phyloP scores from a whole-genome alignment of 1,140 invertebrate species.

The Lysiphlebus fabarum region DNA sequence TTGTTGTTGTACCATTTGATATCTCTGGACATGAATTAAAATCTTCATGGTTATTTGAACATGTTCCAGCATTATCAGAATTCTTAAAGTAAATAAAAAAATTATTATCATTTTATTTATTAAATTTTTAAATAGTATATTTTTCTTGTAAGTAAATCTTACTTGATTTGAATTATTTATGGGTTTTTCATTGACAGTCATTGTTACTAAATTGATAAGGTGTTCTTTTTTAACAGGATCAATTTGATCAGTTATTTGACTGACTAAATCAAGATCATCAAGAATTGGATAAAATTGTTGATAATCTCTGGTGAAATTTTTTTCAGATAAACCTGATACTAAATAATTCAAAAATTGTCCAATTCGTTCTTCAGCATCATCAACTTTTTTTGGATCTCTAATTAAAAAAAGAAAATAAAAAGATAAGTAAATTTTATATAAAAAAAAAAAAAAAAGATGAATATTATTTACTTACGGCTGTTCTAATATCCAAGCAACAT shows the following conservation, averaged over 20 bases:
- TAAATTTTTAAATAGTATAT: no score
- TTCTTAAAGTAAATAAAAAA: no score
- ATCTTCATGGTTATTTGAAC: no score
- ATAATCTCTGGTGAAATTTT: slow-evolving; percentile 70
- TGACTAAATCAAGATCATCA: slow-evolving; percentile 60
- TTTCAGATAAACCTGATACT: slow-evolving; percentile 62
- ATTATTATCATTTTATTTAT: no score
- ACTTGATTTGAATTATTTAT: no score
- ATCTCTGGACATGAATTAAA: no score
- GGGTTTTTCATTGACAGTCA: no score
- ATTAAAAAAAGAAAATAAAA: background rate
- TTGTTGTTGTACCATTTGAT: slow-evolving; percentile 4
- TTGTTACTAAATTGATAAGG: no score
- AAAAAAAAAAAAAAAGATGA: background rate
- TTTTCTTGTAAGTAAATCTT: no score
- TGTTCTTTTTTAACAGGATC: slow-evolving; percentile 19
- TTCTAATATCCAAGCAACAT: slow-evolving; percentile 52
- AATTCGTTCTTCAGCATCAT: slow-evolving; percentile 52
- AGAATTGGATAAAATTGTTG: slow-evolving; percentile 62
- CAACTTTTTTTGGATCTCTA: slow-evolving; percentile 35
- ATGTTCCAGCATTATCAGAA: no score
- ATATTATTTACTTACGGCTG: slow-evolving; percentile 42
- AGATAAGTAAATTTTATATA: background rate
- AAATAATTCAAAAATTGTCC: slow-evolving; percentile 63
- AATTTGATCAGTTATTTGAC: slow-evolving; percentile 50